Base-by-base conservation (phyloP, 92 coral and sea anemone species). In the Galaxea fascicularis region DNA sequence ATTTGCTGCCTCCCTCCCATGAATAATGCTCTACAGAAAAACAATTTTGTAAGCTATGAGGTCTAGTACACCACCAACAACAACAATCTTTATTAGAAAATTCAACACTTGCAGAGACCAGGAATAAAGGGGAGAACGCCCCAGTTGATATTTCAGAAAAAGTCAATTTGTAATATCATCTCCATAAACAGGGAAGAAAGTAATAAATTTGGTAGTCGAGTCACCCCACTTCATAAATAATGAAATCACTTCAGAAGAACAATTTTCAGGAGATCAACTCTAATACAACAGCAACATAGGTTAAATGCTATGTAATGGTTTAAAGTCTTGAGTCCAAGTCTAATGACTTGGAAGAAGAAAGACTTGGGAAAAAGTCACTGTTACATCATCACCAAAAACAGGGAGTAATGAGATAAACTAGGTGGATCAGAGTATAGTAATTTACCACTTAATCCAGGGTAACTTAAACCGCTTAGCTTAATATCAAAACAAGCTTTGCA, bases 251-350 rank as follows among this genome's bases (percentile, higher is more conserved):
- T 65, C 31, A 65, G 71, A 65, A 65, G 71, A 65, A 17, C 71
- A 65, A 65, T 60, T 62, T 78, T 78, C 83, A 78, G 53, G 83
- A 78, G 83, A 49, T 78, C 83, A 78, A 78, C 71, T 78, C 83
- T 63, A 78, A 78, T 75, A 49, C 80, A 78, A 78, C 71, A 65
- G 22, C 73, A 78, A 78, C 83, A 78, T 49, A 72, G 39, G 49
- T 62, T 78, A 62, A 78, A 60, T 59, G 83, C 71, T 78, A 78
- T 78, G 26, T 31, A 65, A 78, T 78, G 83, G 83, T 78, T 63
- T n/a, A n/a, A n/a, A n/a, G n/a, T 77, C 22, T 78, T 78, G 59
- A 78, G 83, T 59, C 83, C 83, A 78, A 78, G 83, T 62, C 83
- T 78, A 52, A n/a, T n/a, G n/a, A n/a, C n/a, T n/a, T n/a, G 83